Conservation (phyloP, 2,797 vertebrate genomes). For the Spinibarbus caldwelli region DNA sequence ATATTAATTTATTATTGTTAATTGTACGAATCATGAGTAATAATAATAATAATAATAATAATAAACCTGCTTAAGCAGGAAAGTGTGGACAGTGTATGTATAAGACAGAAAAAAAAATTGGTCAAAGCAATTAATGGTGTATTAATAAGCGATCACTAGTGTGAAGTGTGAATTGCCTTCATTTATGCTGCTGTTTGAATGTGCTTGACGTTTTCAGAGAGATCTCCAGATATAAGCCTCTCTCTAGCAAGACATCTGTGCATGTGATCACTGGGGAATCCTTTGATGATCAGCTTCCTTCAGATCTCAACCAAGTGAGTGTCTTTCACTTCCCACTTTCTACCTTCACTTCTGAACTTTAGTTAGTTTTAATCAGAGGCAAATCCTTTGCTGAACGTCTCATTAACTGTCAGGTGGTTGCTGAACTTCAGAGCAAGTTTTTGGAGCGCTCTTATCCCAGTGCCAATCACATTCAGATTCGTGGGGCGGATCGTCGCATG, state of each 20-base stretch:
- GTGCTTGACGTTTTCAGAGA: conserved; percentile 69
- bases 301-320: conserved; percentile 79
- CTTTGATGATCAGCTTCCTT: conserved; percentile 78
- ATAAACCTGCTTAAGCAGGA: background rate
- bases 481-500: conserved; percentile 80
- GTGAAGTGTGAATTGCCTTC: background rate
- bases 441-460: conserved; percentile 79
- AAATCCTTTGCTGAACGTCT: conserved; percentile 5
- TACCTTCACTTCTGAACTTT: conserved; percentile 22
- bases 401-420: conserved; percentile 74
- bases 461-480: conserved; percentile 78
- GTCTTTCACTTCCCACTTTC: conserved; percentile 5
- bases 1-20: background rate
- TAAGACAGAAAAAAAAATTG: background rate
- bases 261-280: conserved; percentile 79
- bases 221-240: conserved; percentile 80
- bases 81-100: background rate
- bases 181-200: background rate
- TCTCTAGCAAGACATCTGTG: conserved; percentile 78
- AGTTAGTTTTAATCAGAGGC: conserved; percentile 12
- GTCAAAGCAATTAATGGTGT: background rate
- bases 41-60: background rate
- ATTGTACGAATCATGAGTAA: background rate
- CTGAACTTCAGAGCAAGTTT: conserved; percentile 79
- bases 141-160: background rate